A percentile compares a stretch with the other conserved stretches of the same genome.
These are phyloP conservation scores for Corythornis cristatus DNA, from an alignment of 2,113 vertebrate genomes.

Conservation along the genomic window DNA sequence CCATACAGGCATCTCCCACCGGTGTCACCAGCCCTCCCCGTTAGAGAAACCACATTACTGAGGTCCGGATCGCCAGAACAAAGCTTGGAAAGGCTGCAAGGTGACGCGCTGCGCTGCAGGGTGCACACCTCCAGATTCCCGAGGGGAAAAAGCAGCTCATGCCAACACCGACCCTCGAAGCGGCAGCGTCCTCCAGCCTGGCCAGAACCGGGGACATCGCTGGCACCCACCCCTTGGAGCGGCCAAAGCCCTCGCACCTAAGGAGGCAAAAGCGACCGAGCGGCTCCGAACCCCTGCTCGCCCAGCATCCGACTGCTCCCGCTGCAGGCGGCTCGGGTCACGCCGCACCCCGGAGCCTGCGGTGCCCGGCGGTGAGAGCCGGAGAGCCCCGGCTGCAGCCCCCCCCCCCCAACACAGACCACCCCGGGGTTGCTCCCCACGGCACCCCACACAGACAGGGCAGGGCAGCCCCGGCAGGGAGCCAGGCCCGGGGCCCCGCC, in stretches of 20 bases:
- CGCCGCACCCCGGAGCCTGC: fast-evolving
- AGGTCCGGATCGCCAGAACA: background rate
- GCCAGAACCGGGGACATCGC: fast-evolving
- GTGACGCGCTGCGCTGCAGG: background rate
- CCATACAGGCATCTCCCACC: fast-evolving
- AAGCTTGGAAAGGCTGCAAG: background rate
- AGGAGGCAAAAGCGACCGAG: background rate
- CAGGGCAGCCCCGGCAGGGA: background rate
- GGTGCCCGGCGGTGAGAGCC: background rate
- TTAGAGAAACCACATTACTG: fast-evolving
- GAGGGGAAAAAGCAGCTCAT: background rate
- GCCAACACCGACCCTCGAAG: background rate
- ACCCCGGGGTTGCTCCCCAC: background rate
- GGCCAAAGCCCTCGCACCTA: background rate
- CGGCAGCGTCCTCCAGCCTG: no score
- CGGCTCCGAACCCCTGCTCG: background rate
- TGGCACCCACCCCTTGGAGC: fast-evolving
- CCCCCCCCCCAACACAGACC: background rate
- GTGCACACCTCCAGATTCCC: fast-evolving
- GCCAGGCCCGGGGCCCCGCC: background rate
- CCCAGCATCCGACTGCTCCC: background rate
- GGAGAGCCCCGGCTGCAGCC: background rate
- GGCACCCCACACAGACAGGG: background rate
- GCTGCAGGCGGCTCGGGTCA: fast-evolving
- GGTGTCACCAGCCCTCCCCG: background rate